Evolutionary conservation across 2,888 invertebrate species (phyloP).

Genomic region (Amaurobius ferox): DNA sequence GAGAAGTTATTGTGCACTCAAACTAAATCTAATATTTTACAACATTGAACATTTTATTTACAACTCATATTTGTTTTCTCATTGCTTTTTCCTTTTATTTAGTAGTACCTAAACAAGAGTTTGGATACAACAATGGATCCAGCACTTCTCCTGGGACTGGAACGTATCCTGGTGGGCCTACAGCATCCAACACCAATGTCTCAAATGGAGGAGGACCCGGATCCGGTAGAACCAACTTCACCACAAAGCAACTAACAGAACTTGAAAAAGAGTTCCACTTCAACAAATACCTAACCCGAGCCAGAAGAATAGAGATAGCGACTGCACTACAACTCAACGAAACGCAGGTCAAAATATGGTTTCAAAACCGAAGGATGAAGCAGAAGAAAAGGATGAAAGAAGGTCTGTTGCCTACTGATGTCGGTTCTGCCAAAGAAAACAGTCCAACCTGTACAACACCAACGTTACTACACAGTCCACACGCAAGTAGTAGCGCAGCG

Average conservation of each 20-base stretch:
- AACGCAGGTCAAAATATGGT: conserved; percentile 94
- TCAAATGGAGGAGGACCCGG: conserved; percentile 45
- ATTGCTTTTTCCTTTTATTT: not conserved
- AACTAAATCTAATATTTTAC: too few species aligned
- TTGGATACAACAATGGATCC: conserved; percentile 32
- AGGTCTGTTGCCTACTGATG: conserved; percentile 85
- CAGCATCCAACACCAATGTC: conserved; percentile 37
- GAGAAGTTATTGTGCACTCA: too few species aligned
- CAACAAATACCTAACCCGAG: conserved; percentile 98
- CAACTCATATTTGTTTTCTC: too few species aligned
- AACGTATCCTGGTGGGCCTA: conserved; percentile 28
- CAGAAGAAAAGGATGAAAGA: conserved; percentile 98
- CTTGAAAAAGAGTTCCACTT: conserved; percentile 99
- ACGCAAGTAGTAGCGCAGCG: not conserved
- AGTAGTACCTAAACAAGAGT: conserved; percentile 57
- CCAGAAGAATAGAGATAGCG: conserved; percentile 97
- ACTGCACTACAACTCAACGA: conserved; percentile 96
- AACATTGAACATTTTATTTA: too few species aligned
- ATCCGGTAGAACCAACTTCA: conserved; percentile 98
- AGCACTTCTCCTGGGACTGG: not conserved
- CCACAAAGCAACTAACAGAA: conserved; percentile 99
- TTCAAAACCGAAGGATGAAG: conserved; percentile 98
- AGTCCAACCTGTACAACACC: conserved; percentile 34
- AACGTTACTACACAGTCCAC: not conserved
- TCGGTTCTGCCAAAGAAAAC: conserved; percentile 63